Percentiles rank a stretch among this genome's conserved stretches.
Evolutionary conservation across 2,888 invertebrate genomes (phyloP).

Genomic region (Hydriomena furcata): DNA sequence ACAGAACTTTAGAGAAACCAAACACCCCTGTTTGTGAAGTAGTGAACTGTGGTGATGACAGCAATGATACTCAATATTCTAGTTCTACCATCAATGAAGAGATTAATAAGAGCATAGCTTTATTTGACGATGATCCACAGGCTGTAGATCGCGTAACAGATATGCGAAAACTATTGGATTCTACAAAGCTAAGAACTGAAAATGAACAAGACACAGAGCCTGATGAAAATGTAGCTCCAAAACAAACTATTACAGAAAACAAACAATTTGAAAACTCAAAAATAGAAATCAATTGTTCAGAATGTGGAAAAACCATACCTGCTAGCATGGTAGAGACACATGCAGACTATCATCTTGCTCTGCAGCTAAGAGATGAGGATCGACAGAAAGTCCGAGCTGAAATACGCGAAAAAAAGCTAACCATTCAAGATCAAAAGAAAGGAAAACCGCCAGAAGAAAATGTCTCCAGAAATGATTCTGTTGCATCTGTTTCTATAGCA

Average conservation of each 20-base stretch:
- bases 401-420: slow-evolving; percentile 42
- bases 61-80: slow-evolving; percentile 69
- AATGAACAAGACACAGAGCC: slow-evolving; percentile 22
- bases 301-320: slow-evolving; percentile 85
- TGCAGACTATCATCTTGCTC: slow-evolving; percentile 89
- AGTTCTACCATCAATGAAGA: slow-evolving; percentile 75
- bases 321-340: slow-evolving; percentile 86
- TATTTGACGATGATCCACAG: slow-evolving; percentile 68
- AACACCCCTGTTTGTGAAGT: slow-evolving; percentile 57
- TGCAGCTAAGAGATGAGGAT: slow-evolving; percentile 85
- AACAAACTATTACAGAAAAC: slow-evolving; percentile 15
- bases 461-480: slow-evolving; percentile 48
- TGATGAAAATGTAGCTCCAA: slow-evolving; percentile 11
- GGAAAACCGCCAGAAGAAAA: slow-evolving; percentile 37
- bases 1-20: slow-evolving; percentile 32
- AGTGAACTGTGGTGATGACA: slow-evolving; percentile 59
- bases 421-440: slow-evolving; percentile 33
- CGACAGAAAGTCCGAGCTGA: slow-evolving; percentile 58
- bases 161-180: slow-evolving; percentile 62
- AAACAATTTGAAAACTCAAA: background rate
- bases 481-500: slow-evolving; percentile 58
- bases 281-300: slow-evolving; percentile 76
- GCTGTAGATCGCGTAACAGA: slow-evolving; percentile 58
- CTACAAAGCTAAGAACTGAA: slow-evolving; percentile 40
- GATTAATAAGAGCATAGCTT: slow-evolving; percentile 73